phyloP scores from a whole-genome alignment of 1,140 invertebrate genomes.

The Macrostomum lignano region DNA sequence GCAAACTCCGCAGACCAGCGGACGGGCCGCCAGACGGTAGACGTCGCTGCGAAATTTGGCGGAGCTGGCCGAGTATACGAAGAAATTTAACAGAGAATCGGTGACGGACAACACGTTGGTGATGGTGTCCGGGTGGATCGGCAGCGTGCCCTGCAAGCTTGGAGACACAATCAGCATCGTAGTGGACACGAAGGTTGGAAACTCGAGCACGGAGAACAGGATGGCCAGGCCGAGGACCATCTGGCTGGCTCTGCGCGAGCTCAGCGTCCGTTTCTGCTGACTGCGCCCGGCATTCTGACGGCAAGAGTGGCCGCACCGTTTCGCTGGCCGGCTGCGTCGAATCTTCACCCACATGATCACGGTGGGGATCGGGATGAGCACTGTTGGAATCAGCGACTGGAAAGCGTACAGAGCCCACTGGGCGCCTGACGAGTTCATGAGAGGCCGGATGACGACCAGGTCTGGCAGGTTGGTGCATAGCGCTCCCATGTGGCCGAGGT shows the following conservation, averaged over 20 bases:
- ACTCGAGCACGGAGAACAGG: background rate
- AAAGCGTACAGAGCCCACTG: background rate
- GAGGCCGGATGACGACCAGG: background rate
- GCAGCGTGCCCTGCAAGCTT: background rate
- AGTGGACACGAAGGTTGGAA: constrained; percentile 1
- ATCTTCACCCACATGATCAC: background rate
- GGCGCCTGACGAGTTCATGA: background rate
- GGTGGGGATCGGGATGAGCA: background rate
- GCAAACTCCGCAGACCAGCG: constrained; percentile 10
- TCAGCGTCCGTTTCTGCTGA: background rate
- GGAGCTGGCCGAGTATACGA: background rate
- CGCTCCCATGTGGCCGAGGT: background rate
- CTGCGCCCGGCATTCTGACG: background rate
- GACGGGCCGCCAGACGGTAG: constrained; percentile 11
- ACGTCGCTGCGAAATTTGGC: constrained; percentile 1
- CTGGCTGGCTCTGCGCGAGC: too few species aligned
- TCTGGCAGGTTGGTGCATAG: background rate
- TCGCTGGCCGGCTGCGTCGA: background rate
- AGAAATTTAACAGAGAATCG: constrained; percentile 1
- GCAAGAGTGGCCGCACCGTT: too few species aligned
- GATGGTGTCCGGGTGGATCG: constrained; percentile 1
- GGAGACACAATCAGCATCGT: background rate
- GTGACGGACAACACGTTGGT: background rate
- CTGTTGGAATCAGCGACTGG: background rate
- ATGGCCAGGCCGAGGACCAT: background rate